phyloP scores from a whole-genome alignment of 92 coral and sea anemone species.

The Pocillopora grandis region DNA sequence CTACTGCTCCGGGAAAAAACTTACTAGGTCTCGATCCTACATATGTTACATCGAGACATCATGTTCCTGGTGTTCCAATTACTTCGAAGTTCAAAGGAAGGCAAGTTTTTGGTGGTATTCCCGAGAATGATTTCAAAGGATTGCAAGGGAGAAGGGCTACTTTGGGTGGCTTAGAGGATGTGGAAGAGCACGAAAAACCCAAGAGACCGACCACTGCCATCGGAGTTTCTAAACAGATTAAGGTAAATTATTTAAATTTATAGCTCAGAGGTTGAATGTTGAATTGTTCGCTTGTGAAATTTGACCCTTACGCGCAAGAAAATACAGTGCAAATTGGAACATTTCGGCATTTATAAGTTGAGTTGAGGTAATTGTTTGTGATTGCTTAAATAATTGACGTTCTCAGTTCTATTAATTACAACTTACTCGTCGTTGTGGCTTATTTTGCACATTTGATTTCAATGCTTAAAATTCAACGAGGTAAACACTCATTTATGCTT shows the following conservation, averaged over 20 bases:
- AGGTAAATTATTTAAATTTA: conserved; percentile 56
- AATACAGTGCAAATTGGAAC: neutral
- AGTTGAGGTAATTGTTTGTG: conserved; percentile 8
- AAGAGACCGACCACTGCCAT: conserved; percentile 93
- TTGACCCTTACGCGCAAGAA: conserved; percentile 6
- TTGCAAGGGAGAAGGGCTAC: conserved; percentile 93
- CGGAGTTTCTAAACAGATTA: conserved; percentile 70
- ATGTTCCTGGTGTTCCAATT: conserved; percentile 91
- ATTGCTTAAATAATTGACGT: neutral
- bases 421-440: neutral
- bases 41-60: conserved; percentile 95
- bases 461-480: neutral
- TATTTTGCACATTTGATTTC: neutral
- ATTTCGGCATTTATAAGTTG: neutral
- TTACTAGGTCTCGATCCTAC: conserved; percentile 95
- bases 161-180: conserved; percentile 83
- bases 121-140: conserved; percentile 84
- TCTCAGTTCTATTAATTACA: neutral
- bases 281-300: conserved; percentile 9
- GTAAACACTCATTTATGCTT: too few species aligned
- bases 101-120: conserved; percentile 98
- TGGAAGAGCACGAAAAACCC: conserved; percentile 81
- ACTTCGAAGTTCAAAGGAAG: conserved; percentile 85
- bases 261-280: too few species aligned
- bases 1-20: conserved; percentile 92